phyloP scores from a whole-genome alignment of 2,113 vertebrate genomes.

The Hepsetus odoe region DNA sequence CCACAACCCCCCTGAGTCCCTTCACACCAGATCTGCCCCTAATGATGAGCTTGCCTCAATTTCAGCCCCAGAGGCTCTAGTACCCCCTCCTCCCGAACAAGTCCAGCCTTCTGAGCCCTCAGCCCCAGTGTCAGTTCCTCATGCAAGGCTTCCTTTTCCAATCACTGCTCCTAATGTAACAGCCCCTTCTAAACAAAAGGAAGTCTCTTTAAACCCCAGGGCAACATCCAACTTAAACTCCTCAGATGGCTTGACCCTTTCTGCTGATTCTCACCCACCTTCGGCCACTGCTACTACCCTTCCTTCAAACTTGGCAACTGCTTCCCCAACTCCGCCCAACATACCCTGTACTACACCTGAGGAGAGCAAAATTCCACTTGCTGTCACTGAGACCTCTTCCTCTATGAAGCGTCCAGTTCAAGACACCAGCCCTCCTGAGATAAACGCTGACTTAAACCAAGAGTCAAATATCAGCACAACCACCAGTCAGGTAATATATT shows the following conservation, averaged over 20 bases:
- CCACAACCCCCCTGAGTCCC: conserved; percentile 6
- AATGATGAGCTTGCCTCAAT: conserved; percentile 7
- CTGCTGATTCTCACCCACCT: conserved; percentile 1
- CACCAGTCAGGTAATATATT: conserved; percentile 55
- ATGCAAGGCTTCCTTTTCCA: not conserved
- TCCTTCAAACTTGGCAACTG: not conserved
- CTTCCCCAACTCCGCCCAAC: conserved; percentile 5
- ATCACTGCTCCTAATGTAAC: not conserved
- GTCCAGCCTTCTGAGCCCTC: conserved; percentile 1
- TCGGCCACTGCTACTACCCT: not conserved
- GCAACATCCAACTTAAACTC: not conserved
- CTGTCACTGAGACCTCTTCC: not conserved
- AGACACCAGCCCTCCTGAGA: conserved; percentile 58
- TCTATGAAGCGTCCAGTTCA: conserved; percentile 66
- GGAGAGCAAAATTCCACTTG: conserved; percentile 5
- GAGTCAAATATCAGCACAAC: conserved; percentile 50
- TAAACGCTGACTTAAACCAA: not conserved
- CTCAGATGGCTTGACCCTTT: not conserved
- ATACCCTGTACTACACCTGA: not conserved
- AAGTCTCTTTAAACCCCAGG: not conserved
- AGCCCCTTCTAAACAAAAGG: not conserved
- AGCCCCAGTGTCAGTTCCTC: not conserved
- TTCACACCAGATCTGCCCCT: conserved; percentile 1
- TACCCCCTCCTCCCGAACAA: conserved; percentile 43
- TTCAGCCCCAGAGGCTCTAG: conserved; percentile 3